Percentiles rank a stretch among this genome's conserved stretches.
phyloP scores from a whole-genome alignment of 2,888 invertebrate genomes.

The Cantharis nigra region DNA sequence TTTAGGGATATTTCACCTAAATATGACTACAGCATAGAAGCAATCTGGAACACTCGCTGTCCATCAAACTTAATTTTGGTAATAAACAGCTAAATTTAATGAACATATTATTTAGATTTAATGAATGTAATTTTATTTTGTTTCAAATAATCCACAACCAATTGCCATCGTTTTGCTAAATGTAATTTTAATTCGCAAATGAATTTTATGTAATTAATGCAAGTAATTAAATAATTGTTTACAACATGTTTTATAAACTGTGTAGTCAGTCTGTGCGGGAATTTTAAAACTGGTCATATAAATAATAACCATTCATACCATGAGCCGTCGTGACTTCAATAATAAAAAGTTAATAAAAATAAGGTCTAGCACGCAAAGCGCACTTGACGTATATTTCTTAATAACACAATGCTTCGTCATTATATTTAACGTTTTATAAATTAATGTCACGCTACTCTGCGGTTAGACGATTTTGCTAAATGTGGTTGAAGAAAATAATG shows the following conservation, averaged over 20 bases:
- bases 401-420: conserved; percentile 26
- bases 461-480: conserved; percentile 22
- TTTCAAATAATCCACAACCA: neutral
- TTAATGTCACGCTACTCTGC: conserved; percentile 24
- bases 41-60: too few species aligned
- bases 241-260: conserved; percentile 34
- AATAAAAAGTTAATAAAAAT: conserved; percentile 31
- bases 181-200: conserved; percentile 14
- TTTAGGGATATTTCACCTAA: too few species aligned
- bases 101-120: too few species aligned
- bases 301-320: conserved; percentile 26
- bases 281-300: conserved; percentile 19
- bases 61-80: too few species aligned
- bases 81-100: too few species aligned
- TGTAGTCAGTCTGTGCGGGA: conserved; percentile 22
- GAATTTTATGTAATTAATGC: conserved; percentile 30
- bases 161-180: neutral
- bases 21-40: too few species aligned
- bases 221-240: conserved; percentile 36
- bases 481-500: conserved; percentile 15
- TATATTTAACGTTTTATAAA: conserved; percentile 17
- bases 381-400: conserved; percentile 28
- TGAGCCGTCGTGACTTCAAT: conserved; percentile 32
- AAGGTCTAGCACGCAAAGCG: conserved; percentile 29
- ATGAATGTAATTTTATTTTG: neutral